Percentiles rank a stretch among this genome's conserved stretches.
Evolutionary conservation across 2,113 vertebrate genomes (phyloP).

Genomic region (Furnarius figulus): DNA sequence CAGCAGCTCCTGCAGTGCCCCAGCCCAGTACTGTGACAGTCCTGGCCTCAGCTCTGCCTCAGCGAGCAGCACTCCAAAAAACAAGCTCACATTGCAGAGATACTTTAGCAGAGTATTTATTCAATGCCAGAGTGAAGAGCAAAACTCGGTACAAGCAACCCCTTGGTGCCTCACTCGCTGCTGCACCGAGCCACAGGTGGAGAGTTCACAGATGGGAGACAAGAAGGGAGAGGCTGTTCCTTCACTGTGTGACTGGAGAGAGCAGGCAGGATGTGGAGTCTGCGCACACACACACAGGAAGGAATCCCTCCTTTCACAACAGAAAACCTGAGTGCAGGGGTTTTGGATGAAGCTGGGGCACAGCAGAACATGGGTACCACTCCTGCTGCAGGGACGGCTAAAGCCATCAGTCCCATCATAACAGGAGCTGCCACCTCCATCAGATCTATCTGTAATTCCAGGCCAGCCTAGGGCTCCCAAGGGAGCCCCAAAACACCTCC

Average conservation of each 20-base stretch:
- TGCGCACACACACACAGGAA: not conserved
- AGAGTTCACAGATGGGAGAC: not conserved
- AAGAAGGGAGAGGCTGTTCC: not conserved
- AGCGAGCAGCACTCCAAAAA: not conserved
- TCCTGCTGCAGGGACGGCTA: not conserved
- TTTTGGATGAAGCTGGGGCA: not conserved
- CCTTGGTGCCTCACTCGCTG: not conserved
- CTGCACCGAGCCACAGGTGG: not conserved
- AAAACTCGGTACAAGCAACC: slow-evolving; percentile 29
- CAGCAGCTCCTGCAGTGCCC: not conserved
- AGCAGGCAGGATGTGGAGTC: not conserved
- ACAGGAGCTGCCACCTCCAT: not conserved
- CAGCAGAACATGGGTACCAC: not conserved
- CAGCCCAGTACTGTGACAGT: not conserved
- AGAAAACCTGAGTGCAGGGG: slow-evolving; percentile 2
- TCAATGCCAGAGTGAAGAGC: slow-evolving; percentile 36
- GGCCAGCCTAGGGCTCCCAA: not conserved
- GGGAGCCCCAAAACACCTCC: rapidly evolving
- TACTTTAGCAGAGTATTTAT: slow-evolving; percentile 54
- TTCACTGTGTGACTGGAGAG: not conserved
- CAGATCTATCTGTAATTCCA: not conserved
- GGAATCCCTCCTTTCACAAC: not conserved
- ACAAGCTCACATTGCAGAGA: not conserved
- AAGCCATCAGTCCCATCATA: not conserved
- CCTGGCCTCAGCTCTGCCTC: not conserved